Conservation (phyloP, 2,888 invertebrate species). For the Fabriciana adippe region DNA sequence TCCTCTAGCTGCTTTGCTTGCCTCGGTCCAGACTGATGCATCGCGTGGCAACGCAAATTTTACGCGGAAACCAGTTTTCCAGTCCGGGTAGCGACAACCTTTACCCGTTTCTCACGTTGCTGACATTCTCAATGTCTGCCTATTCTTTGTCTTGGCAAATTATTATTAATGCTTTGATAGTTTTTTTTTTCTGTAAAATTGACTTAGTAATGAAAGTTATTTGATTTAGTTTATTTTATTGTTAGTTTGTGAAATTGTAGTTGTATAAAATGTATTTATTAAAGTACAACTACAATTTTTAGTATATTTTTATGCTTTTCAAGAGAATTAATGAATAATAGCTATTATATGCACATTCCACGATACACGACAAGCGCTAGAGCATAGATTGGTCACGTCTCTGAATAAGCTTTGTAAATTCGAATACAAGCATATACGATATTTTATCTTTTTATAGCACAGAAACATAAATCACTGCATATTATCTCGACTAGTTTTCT, state of each 20-base stretch:
- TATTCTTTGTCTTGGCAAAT: neutral
- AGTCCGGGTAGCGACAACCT: conserved; percentile 46
- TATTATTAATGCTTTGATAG: too few species aligned
- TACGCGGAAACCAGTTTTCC: conserved; percentile 72
- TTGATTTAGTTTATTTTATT: too few species aligned
- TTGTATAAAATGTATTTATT: too few species aligned
- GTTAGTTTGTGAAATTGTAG: too few species aligned
- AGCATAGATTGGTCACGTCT: conserved; percentile 16
- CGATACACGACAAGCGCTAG: conserved; percentile 7
- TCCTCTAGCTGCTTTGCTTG: conserved; percentile 61
- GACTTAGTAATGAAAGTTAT: too few species aligned
- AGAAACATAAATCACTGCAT: neutral
- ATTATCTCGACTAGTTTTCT: neutral
- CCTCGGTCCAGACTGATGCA: conserved; percentile 76
- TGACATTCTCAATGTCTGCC: conserved; percentile 33
- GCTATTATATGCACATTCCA: conserved; percentile 12
- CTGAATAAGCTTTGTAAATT: conserved; percentile 13
- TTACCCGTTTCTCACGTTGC: conserved; percentile 55
- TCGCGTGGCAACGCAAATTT: conserved; percentile 79
- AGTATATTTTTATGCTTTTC: too few species aligned
- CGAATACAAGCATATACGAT: conserved; percentile 6
- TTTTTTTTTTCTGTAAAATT: too few species aligned
- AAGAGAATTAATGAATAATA: neutral
- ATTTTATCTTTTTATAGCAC: conserved; percentile 4
- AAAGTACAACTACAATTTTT: too few species aligned